A percentile compares a stretch with the other conserved stretches of the same genome.
phyloP scores from a whole-genome alignment of 2,888 invertebrate species.

The Auanema freiburgensis region DNA sequence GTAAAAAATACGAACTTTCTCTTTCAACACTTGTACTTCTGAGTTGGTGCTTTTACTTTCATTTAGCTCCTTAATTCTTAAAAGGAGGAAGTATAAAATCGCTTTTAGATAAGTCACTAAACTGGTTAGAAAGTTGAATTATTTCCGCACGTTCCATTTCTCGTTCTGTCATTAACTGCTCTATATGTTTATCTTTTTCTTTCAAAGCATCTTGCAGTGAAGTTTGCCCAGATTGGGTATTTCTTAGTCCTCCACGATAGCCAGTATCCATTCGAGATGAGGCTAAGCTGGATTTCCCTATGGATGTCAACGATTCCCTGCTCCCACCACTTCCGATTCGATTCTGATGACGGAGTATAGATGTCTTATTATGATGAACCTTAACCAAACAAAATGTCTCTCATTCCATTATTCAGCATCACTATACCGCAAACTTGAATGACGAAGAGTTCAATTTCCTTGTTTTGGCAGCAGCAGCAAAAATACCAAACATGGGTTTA shows the following conservation, averaged over 20 bases:
- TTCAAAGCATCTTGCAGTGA: constrained; percentile 78
- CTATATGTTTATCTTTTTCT: constrained; percentile 91
- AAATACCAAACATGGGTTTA: constrained; percentile 84
- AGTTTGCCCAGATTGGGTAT: background rate
- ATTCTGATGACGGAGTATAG: constrained; percentile 33
- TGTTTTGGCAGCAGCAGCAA: constrained; percentile 88
- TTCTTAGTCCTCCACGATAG: background rate
- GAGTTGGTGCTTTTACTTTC: constrained; percentile 75
- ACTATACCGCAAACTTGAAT: background rate
- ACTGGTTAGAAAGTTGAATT: too few relatives aligned
- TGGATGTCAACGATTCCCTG: constrained; percentile 82
- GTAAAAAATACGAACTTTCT: background rate
- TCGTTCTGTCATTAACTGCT: constrained; percentile 84
- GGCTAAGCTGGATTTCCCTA: constrained; percentile 70
- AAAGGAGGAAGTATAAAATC: too few relatives aligned
- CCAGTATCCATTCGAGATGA: constrained; percentile 17
- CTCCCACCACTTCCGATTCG: constrained; percentile 68
- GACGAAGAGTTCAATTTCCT: background rate
- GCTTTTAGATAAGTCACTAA: too few relatives aligned
- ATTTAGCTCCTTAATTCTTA: too few relatives aligned
- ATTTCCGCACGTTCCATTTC: constrained; percentile 74
- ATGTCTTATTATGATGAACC: constrained; percentile 49
- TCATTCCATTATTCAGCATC: background rate
- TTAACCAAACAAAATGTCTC: constrained; percentile 5
- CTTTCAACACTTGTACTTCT: background rate